Evolutionary conservation across 2,113 vertebrate species (phyloP).

Genomic region (Myotis brandtii): DNA sequence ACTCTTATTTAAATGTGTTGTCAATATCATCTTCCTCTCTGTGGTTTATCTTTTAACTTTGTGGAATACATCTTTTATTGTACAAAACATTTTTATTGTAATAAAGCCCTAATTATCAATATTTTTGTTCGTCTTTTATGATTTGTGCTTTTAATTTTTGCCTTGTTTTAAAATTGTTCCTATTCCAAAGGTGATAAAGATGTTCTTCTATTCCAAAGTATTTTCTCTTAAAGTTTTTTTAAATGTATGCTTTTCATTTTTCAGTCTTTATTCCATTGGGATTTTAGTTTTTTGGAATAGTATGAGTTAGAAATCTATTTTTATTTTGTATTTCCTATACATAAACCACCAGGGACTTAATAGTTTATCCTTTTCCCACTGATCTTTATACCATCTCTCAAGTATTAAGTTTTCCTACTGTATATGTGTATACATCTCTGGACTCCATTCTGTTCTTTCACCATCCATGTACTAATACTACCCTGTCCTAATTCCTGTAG

Average conservation of each 20-base stretch:
- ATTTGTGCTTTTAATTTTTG: background rate
- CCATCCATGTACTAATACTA: background rate
- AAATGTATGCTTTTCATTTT: slow-evolving; percentile 21
- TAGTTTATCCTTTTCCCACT: background rate
- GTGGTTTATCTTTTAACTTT: background rate
- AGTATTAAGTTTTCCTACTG: background rate
- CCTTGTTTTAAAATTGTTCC: slow-evolving; percentile 46
- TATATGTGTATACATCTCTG: background rate
- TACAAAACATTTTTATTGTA: background rate
- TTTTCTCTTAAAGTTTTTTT: slow-evolving; percentile 25
- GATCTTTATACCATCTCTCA: background rate
- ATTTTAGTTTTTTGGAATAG: background rate
- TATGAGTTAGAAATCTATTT: background rate
- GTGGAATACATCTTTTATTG: background rate
- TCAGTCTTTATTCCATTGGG: background rate
- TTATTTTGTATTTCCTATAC: background rate
- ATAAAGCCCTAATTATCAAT: background rate
- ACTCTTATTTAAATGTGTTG: background rate
- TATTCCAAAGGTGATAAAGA: background rate
- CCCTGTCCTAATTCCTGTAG: background rate
- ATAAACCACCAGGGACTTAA: background rate
- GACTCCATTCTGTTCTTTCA: background rate
- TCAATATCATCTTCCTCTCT: background rate
- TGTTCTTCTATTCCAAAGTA: background rate
- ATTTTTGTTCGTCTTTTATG: background rate